Percentiles rank a stretch among this genome's conserved stretches.
Conservation (phyloP, 2,113 vertebrate species). For the Microtus ochrogaster region DNA sequence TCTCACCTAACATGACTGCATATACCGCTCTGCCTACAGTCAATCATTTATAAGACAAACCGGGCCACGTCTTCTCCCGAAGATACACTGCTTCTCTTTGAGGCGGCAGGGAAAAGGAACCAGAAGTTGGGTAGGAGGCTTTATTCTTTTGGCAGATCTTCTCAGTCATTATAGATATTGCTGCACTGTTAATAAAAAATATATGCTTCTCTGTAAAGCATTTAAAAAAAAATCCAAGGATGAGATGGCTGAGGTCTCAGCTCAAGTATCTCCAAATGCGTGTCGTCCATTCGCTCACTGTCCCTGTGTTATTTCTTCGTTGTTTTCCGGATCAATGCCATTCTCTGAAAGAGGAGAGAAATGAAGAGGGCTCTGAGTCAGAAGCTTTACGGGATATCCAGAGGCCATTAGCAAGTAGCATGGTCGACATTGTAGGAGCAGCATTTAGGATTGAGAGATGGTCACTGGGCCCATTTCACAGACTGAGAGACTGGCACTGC, state of each 20-base stretch:
- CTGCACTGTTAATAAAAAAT: constrained; percentile 88
- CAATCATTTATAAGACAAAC: constrained; percentile 83
- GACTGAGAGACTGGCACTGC: background rate
- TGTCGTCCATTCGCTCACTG: constrained; percentile 70
- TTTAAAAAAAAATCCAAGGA: constrained; percentile 86
- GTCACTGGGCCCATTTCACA: background rate
- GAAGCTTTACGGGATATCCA: background rate
- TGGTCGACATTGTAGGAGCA: background rate
- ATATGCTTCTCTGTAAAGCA: constrained; percentile 89
- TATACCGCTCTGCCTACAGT: constrained; percentile 78
- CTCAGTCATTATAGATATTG: constrained; percentile 87
- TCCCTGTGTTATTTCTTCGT: constrained; percentile 94
- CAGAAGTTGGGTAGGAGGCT: constrained; percentile 68
- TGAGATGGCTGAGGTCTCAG: constrained; percentile 82
- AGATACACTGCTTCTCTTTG: constrained; percentile 75
- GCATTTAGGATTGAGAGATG: background rate
- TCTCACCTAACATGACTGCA: constrained; percentile 83
- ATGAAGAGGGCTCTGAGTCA: background rate
- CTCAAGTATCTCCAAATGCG: constrained; percentile 79
- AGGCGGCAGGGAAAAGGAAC: constrained; percentile 66
- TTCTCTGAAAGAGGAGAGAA: constrained; percentile 91
- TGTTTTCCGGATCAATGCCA: constrained; percentile 99
- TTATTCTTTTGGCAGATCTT: constrained; percentile 86
- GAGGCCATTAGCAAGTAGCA: background rate
- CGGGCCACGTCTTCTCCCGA: constrained; percentile 84